phyloP scores from a whole-genome alignment of 2,888 invertebrate species.

The Cancer borealis region DNA sequence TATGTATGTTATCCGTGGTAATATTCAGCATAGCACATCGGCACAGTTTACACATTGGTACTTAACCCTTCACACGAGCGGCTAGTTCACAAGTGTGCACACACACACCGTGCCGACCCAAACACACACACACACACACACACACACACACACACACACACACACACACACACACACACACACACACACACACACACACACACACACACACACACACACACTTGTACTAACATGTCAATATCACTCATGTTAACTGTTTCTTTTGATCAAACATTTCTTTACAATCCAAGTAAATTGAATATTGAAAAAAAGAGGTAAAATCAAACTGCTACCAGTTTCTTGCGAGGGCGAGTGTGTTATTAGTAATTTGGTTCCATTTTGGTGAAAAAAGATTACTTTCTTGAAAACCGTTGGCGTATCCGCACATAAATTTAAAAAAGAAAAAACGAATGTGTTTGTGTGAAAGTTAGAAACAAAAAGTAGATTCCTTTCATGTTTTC shows the following conservation, averaged over 20 bases:
- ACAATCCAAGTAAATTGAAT: neutral
- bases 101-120: neutral
- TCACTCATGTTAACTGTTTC: neutral
- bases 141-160: slow-evolving; percentile 11
- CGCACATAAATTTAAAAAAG: too few species aligned
- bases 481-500: too few species aligned
- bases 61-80: slow-evolving; percentile 8
- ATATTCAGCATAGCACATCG: neutral
- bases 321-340: too few species aligned
- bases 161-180: neutral
- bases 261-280: neutral
- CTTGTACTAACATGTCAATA: too few species aligned
- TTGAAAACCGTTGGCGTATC: too few species aligned
- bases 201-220: neutral
- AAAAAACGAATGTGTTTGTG: too few species aligned
- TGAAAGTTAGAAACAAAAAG: too few species aligned
- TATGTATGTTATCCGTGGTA: neutral
- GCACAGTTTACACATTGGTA: slow-evolving; percentile 8
- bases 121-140: neutral
- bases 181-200: neutral
- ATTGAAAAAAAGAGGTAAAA: too few species aligned
- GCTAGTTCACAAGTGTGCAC: neutral
- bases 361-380: too few species aligned
- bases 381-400: too few species aligned
- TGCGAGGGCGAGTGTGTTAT: too few species aligned